Percentiles rank a stretch among this genome's conserved stretches.
Evolutionary conservation across 2,888 invertebrate species (phyloP).

Genomic region (Thalpophila matura): DNA sequence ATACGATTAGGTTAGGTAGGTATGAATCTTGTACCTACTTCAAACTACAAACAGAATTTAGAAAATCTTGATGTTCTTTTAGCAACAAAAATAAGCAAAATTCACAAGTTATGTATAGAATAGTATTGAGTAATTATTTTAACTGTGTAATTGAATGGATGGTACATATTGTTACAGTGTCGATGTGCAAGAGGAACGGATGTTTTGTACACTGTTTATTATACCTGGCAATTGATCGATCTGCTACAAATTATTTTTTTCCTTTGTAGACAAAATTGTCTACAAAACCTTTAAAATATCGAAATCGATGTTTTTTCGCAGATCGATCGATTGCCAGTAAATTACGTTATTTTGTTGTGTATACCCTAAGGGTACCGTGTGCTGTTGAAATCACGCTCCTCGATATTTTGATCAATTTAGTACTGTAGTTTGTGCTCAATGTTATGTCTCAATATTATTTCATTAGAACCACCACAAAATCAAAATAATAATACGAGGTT

Average conservation of each 20-base stretch:
- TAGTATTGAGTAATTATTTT: slow-evolving; percentile 55
- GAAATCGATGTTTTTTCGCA: slow-evolving; percentile 11
- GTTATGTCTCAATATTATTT: slow-evolving; percentile 61
- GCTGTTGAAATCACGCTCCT: slow-evolving; percentile 71
- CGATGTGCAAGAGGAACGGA: slow-evolving; percentile 62
- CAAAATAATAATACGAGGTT: slow-evolving; percentile 13
- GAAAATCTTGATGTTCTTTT: slow-evolving; percentile 22
- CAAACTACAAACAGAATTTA: neutral
- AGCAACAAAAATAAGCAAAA: slow-evolving; percentile 42
- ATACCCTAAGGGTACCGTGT: slow-evolving; percentile 60
- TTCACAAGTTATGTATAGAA: slow-evolving; percentile 59
- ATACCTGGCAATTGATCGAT: slow-evolving; percentile 40
- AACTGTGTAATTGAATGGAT: slow-evolving; percentile 55
- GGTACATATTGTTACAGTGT: slow-evolving; percentile 52
- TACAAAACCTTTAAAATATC: neutral
- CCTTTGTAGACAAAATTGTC: neutral
- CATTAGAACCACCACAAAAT: slow-evolving; percentile 21
- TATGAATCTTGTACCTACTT: neutral
- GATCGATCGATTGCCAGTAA: slow-evolving; percentile 50
- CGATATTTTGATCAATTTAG: slow-evolving; percentile 60
- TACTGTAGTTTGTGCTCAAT: slow-evolving; percentile 74
- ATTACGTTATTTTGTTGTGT: slow-evolving; percentile 53
- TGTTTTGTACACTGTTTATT: slow-evolving; percentile 45
- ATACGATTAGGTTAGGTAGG: neutral
- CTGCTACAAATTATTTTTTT: slow-evolving; percentile 11